A percentile compares a stretch with the other conserved stretches of the same genome.
Evolutionary conservation across 2,888 invertebrate genomes (phyloP).

Genomic region (Scaptomyza parva): DNA sequence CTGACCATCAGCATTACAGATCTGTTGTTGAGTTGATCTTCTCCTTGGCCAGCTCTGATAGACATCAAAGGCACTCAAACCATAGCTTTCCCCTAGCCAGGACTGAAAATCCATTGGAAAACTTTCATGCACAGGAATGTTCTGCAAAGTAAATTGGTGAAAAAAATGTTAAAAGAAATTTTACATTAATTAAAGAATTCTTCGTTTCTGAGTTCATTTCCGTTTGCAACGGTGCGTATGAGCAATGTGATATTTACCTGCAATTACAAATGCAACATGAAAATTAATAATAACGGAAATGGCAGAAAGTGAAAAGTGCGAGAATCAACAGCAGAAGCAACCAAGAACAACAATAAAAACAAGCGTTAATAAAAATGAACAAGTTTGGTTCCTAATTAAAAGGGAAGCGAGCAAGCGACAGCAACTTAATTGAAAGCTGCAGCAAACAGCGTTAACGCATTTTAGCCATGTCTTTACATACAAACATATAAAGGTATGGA

Average conservation of each 20-base stretch:
- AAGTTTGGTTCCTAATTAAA: constrained; percentile 68
- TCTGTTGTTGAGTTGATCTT: constrained; percentile 12
- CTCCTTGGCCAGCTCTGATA: constrained; percentile 45
- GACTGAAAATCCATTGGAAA: constrained; percentile 64
- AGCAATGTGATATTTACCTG: constrained; percentile 54
- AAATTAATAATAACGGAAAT: constrained; percentile 61
- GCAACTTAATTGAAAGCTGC: constrained; percentile 72
- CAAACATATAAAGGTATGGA: neutral
- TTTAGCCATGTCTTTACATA: constrained; percentile 54
- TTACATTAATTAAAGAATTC: constrained; percentile 1
- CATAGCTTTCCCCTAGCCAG: constrained; percentile 68
- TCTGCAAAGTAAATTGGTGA: constrained; percentile 51
- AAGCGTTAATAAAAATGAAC: constrained; percentile 30
- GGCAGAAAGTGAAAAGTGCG: constrained; percentile 24
- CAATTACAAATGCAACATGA: constrained; percentile 55
- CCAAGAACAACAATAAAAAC: too few relatives aligned
- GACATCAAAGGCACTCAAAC: constrained; percentile 54
- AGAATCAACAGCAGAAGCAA: constrained; percentile 22
- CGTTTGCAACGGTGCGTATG: constrained; percentile 59
- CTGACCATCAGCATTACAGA: constrained; percentile 63
- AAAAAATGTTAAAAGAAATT: constrained; percentile 3
- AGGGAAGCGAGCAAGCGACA: constrained; percentile 39
- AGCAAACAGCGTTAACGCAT: constrained; percentile 65
- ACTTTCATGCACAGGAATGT: constrained; percentile 58
- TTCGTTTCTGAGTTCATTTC: constrained; percentile 61